Evolutionary conservation across 1,140 invertebrate species (phyloP).

Genomic region (Reticulitermes speratus): DNA sequence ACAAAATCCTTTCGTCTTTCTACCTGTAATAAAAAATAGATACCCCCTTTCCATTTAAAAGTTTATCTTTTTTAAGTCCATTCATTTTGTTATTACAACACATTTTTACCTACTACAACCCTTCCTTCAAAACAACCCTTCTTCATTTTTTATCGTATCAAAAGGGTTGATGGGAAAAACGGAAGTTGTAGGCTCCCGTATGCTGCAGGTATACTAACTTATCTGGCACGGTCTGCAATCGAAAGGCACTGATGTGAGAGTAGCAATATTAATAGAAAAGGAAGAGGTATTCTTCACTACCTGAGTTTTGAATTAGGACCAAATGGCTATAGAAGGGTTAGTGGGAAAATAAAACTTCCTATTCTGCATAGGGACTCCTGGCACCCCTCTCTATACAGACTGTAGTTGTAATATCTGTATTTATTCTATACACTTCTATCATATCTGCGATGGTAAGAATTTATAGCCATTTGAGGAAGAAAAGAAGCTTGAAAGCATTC

Average conservation of each 20-base stretch:
- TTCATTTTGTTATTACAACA: conserved; percentile 14
- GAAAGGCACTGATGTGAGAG: background rate
- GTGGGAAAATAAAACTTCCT: background rate
- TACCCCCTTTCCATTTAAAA: background rate
- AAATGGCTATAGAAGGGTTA: background rate
- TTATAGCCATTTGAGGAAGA: background rate
- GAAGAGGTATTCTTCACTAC: background rate
- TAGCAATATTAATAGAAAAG: conserved; percentile 1
- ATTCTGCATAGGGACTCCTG: background rate
- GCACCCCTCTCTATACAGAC: background rate
- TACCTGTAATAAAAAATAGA: conserved; percentile 4
- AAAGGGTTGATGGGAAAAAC: conserved; percentile 18
- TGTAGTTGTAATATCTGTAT: background rate
- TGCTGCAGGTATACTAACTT: background rate
- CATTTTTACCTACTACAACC: conserved; percentile 12
- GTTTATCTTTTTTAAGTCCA: background rate
- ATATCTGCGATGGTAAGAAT: background rate
- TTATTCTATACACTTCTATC: background rate
- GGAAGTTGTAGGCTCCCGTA: background rate
- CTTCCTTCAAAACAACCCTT: background rate
- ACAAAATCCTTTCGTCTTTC: background rate
- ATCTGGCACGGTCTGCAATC: background rate
- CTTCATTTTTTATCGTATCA: background rate
- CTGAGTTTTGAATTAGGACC: background rate
- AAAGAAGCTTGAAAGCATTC: background rate